phyloP scores from a whole-genome alignment of 2,113 vertebrate species.

The Pionites leucogaster region DNA sequence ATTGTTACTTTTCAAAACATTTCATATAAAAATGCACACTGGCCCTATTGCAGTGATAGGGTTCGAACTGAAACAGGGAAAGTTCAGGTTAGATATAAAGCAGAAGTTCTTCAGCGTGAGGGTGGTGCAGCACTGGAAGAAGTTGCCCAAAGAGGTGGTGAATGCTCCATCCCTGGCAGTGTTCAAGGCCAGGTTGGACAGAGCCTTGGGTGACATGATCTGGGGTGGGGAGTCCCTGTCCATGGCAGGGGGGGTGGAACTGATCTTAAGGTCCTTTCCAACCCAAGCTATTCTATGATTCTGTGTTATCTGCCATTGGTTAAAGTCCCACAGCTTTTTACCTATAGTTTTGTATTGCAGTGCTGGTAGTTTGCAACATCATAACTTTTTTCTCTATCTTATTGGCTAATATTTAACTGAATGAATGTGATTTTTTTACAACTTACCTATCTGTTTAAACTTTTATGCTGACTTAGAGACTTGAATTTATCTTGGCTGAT shows the following conservation, averaged over 20 bases:
- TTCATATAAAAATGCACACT: background rate
- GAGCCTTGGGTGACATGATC: background rate
- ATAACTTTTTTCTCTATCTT: background rate
- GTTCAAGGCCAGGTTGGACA: background rate
- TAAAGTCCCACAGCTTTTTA: background rate
- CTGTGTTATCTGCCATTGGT: background rate
- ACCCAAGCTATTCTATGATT: background rate
- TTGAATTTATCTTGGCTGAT: conserved; percentile 55
- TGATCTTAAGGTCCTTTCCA: background rate
- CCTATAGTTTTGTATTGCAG: background rate
- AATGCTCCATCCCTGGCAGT: background rate
- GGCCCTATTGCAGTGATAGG: background rate
- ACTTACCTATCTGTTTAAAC: conserved; percentile 50
- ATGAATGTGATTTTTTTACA: conserved; percentile 58
- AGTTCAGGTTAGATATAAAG: background rate
- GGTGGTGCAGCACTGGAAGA: background rate
- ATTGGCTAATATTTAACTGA: conserved; percentile 68
- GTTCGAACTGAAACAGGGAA: background rate
- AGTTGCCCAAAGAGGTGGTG: background rate
- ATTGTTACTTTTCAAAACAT: background rate
- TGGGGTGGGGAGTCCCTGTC: background rate
- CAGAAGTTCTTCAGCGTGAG: background rate
- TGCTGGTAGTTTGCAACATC: background rate
- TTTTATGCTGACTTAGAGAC: conserved; percentile 54
- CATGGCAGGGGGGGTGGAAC: background rate